These are phyloP conservation scores for Sinohyriopsis cumingii DNA, from an alignment of 2,888 invertebrate genomes.

Conservation along the genomic window DNA sequence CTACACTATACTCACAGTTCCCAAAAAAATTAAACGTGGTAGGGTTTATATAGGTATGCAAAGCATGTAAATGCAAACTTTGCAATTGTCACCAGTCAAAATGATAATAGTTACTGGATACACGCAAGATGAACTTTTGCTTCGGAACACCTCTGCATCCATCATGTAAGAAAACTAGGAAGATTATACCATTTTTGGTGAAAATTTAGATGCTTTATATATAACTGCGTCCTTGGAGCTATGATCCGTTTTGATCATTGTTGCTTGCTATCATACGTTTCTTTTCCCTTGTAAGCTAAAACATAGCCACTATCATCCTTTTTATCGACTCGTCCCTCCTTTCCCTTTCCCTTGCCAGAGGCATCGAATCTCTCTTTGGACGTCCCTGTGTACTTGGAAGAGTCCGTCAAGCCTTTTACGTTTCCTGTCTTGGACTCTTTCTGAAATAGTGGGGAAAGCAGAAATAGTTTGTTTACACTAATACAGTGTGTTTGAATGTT, in stretches of 20 bases:
- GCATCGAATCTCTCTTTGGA: conserved; percentile 60
- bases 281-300: conserved; percentile 49
- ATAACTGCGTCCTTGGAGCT: not conserved
- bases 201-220: not conserved
- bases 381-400: conserved; percentile 53
- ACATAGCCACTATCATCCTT: conserved; percentile 51
- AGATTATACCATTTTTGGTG: no score
- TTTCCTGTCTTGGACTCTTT: conserved; percentile 46
- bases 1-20: no score
- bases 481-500: no score
- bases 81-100: no score
- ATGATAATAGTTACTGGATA: no score
- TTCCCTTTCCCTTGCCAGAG: conserved; percentile 58
- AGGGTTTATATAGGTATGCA: no score
- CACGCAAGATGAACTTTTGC: no score
- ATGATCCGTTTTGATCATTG: not conserved
- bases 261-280: conserved; percentile 37
- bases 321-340: conserved; percentile 47
- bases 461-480: not conserved
- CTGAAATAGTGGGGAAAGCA: conserved; percentile 16
- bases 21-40: no score
- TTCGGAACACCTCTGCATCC: no score
- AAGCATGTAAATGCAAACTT: no score
- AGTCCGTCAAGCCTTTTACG: conserved; percentile 54
- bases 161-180: no score